Evolutionary conservation across 2,797 vertebrate genomes (phyloP).

Genomic region (Babyrousa celebensis): DNA sequence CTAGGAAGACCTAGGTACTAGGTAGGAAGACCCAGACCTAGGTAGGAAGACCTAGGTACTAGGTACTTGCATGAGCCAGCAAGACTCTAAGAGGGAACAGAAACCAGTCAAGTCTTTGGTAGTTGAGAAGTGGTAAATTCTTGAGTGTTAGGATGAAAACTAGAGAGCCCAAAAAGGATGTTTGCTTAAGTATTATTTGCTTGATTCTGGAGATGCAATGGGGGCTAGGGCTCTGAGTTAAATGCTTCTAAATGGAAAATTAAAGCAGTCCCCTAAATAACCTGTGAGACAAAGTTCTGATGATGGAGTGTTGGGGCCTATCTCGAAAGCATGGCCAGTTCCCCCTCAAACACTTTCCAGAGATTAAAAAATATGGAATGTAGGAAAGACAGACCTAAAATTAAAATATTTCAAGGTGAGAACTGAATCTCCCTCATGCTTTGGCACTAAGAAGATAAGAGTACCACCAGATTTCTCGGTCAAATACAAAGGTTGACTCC

Average conservation of each 20-base stretch:
- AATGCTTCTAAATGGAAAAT: background rate
- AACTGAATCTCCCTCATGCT: background rate
- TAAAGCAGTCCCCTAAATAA: background rate
- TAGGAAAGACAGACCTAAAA: background rate
- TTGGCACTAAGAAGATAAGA: background rate
- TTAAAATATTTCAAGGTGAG: background rate
- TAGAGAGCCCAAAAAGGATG: background rate
- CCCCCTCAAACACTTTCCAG: background rate
- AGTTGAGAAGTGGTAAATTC: background rate
- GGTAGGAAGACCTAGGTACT: no score
- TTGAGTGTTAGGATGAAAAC: background rate
- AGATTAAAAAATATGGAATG: background rate
- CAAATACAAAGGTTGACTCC: background rate
- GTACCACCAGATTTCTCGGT: background rate
- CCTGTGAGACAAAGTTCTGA: background rate
- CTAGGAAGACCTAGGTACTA: no score
- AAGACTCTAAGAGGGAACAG: background rate
- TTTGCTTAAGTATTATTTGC: background rate
- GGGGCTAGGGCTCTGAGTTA: background rate
- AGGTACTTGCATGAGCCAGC: no score
- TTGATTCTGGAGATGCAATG: background rate
- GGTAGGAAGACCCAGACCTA: no score
- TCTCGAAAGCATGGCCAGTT: background rate
- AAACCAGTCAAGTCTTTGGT: background rate
- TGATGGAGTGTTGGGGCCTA: background rate